These are phyloP conservation scores for Ariopsis seemanni DNA, from an alignment of 2,113 vertebrate species.

Conservation along the genomic window DNA sequence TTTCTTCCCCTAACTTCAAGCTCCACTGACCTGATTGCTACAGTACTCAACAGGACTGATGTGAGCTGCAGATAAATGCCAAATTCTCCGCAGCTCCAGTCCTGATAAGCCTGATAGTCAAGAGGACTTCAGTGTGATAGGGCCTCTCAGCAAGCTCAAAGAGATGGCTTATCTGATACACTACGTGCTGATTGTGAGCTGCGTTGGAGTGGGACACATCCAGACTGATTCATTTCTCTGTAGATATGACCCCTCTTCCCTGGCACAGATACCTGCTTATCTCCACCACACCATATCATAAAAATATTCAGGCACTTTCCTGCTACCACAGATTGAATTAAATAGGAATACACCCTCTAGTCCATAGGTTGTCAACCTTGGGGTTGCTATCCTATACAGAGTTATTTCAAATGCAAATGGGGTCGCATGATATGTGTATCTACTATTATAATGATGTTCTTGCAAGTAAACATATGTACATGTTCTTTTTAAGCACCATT, in stretches of 20 bases:
- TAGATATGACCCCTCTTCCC: slow-evolving; percentile 42
- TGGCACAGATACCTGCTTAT: slow-evolving; percentile 29
- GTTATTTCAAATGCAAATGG: background rate
- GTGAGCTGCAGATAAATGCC: slow-evolving; percentile 59
- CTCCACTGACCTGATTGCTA: slow-evolving; percentile 54
- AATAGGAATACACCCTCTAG: slow-evolving; percentile 1
- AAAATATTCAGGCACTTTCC: slow-evolving; percentile 18
- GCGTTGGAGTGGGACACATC: slow-evolving; percentile 48
- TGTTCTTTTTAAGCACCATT: background rate
- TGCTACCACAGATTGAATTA: background rate
- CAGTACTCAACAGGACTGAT: slow-evolving; percentile 59
- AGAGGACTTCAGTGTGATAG: slow-evolving; percentile 58
- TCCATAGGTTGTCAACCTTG: background rate
- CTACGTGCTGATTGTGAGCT: slow-evolving; percentile 59
- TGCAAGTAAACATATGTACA: background rate
- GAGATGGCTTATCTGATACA: slow-evolving; percentile 61
- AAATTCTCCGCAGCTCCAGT: slow-evolving; percentile 58
- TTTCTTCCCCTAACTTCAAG: slow-evolving; percentile 49
- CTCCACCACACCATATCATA: background rate
- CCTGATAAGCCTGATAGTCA: slow-evolving; percentile 62
- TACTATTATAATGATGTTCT: background rate
- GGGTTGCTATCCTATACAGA: background rate
- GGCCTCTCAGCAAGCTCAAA: slow-evolving; percentile 58
- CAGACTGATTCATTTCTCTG: slow-evolving; percentile 49
- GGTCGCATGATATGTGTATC: background rate